Base-by-base conservation (phyloP, 2,888 invertebrate species). In the Tholera decimalis region DNA sequence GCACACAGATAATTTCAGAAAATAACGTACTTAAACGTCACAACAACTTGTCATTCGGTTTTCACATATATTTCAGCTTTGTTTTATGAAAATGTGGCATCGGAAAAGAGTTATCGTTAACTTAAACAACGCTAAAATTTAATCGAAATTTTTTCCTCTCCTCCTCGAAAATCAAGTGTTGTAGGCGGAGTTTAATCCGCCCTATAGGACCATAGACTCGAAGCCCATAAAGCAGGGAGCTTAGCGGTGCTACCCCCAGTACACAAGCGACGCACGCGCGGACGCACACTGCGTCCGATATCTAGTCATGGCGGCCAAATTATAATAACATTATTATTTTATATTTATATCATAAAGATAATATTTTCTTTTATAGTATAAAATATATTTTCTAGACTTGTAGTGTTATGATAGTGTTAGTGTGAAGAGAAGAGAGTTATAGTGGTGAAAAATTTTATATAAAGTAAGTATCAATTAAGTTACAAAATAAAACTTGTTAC, bases 111-210 rank as follows among this genome's bases (percentile, higher is more conserved):
- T n/a, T n/a, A n/a, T n/a, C n/a, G n/a, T n/a, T n/a, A 24, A 9
- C 0, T 8, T 7, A 37, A 13, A 41, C 24, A 9, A 43, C 55
- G 26, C 9, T 35, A 30, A 54, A 74, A 35, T 9, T 2, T 39
- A 28, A 53, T 28, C 54, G 24, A 3, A 7, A 55, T 43, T 43
- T n/a, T 51, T 57, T 26, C 30, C 8, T 59, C 53, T 56, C n/a
- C 61, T 64, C 30, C 64, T 57, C 8, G 43, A 61, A 64, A 60
- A 63, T 53, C 64, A 77, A 83, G 80, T 72, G 76, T 83, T 79
- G 85, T 83, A 84, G 92, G 92, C 89, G 93, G 89, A 84, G 82
- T 87, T 62, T 63, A 49, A 5, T 20, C 78, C 83, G 60, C 78
- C 86, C 86, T 71, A 82, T 73, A 63, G 53, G 39, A 47, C 47